A percentile compares a stretch with the other conserved stretches of the same genome.
phyloP scores from a whole-genome alignment of 2,888 invertebrate genomes.

The Ophion costatus region DNA sequence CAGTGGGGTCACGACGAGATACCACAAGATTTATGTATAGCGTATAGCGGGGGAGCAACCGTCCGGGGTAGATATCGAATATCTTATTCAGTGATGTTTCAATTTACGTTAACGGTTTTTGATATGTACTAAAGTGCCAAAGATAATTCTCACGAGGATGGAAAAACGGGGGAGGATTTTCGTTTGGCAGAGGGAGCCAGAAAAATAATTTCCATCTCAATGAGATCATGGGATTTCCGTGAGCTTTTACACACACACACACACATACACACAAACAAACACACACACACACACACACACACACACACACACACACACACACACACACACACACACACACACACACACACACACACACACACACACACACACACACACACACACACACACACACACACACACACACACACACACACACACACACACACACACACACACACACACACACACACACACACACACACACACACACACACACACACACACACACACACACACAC shows the following conservation, averaged over 20 bases:
- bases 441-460: no score
- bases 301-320: no score
- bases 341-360: no score
- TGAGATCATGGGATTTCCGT: constrained; percentile 26
- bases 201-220: constrained; percentile 38
- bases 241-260: constrained; percentile 6
- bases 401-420: no score
- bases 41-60: background rate
- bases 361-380: no score
- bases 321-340: no score
- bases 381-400: no score
- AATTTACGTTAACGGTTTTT: constrained; percentile 46
- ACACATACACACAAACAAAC: no score
- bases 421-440: no score
- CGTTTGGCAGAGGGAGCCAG: background rate
- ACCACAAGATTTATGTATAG: constrained; percentile 19
- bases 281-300: no score
- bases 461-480: no score
- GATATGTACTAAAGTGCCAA: constrained; percentile 44
- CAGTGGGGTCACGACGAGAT: background rate
- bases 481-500: no score
- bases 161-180: constrained; percentile 21
- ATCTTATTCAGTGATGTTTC: constrained; percentile 35
- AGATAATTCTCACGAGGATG: constrained; percentile 33
- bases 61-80: constrained; percentile 20